phyloP scores from a whole-genome alignment of 2,113 vertebrate species.

The Lamprologus callipterus region DNA sequence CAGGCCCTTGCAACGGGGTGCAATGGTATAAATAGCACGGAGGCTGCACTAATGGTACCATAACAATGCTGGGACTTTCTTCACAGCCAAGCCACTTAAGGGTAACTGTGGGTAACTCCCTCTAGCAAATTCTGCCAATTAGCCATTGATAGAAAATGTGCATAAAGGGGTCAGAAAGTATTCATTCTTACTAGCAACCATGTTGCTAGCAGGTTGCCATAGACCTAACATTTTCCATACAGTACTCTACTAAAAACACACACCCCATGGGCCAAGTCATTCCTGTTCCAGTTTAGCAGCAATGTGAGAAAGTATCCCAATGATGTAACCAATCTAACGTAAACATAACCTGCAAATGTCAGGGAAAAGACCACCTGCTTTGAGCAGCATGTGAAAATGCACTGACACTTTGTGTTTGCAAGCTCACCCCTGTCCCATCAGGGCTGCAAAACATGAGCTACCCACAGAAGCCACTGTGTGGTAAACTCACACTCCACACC shows the following conservation, averaged over 20 bases:
- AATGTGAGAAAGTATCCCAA: not conserved
- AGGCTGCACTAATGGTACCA: not conserved
- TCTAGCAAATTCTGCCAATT: not conserved
- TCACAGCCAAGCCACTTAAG: not conserved
- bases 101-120: not conserved
- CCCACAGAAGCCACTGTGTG: no score
- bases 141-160: not conserved
- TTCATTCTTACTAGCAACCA: not conserved
- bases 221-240: fast-evolving
- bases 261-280: not conserved
- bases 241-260: not conserved
- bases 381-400: not conserved
- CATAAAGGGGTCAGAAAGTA: not conserved
- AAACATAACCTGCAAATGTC: not conserved
- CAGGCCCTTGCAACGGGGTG: not conserved
- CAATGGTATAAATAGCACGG: not conserved
- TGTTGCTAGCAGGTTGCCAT: not conserved
- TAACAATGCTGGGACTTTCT: not conserved
- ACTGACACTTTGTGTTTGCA: not conserved
- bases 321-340: not conserved
- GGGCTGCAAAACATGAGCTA: not conserved
- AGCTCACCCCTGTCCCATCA: not conserved
- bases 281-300: not conserved
- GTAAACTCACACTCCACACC: not conserved
- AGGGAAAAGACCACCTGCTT: not conserved